These are phyloP conservation scores for Eledona agricola DNA, from an alignment of 2,888 invertebrate genomes.

Conservation along the genomic window DNA sequence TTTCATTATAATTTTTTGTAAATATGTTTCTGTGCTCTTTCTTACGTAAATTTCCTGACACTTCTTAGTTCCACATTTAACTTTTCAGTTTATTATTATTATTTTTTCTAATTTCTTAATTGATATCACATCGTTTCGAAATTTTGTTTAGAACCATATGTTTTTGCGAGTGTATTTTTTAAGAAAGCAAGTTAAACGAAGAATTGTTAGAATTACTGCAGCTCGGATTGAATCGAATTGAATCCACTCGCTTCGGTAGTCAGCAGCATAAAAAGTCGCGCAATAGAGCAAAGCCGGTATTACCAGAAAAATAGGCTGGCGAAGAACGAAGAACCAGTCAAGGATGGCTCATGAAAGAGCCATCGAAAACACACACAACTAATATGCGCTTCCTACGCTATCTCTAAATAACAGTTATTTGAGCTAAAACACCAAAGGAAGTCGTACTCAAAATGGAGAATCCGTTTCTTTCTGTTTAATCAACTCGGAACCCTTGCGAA, in stretches of 20 bases:
- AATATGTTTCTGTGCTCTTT: too few species aligned
- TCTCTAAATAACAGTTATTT: slow-evolving; percentile 9
- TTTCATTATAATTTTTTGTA: too few species aligned
- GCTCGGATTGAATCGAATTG: not conserved
- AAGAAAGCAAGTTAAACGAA: too few species aligned
- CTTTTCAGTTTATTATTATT: too few species aligned
- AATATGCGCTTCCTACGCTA: slow-evolving; percentile 3
- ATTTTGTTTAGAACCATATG: too few species aligned
- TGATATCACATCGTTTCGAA: too few species aligned
- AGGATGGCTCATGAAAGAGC: slow-evolving; percentile 7
- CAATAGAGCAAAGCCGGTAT: slow-evolving; percentile 6
- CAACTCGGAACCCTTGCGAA: slow-evolving; percentile 26
- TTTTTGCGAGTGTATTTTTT: too few species aligned
- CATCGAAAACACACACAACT: slow-evolving; percentile 10
- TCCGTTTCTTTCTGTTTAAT: slow-evolving; percentile 13
- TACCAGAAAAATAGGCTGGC: slow-evolving; percentile 15
- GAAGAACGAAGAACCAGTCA: slow-evolving; percentile 16
- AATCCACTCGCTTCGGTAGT: not conserved
- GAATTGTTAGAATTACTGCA: not conserved
- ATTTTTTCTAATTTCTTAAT: too few species aligned
- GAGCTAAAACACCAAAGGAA: slow-evolving; percentile 9
- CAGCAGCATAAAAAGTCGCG: not conserved
- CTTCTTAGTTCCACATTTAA: too few species aligned
- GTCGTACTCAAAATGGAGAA: slow-evolving; percentile 14
- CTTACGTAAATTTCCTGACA: too few species aligned